Base-by-base conservation (phyloP, 1,140 invertebrate species). In the Papilio xuthus region DNA sequence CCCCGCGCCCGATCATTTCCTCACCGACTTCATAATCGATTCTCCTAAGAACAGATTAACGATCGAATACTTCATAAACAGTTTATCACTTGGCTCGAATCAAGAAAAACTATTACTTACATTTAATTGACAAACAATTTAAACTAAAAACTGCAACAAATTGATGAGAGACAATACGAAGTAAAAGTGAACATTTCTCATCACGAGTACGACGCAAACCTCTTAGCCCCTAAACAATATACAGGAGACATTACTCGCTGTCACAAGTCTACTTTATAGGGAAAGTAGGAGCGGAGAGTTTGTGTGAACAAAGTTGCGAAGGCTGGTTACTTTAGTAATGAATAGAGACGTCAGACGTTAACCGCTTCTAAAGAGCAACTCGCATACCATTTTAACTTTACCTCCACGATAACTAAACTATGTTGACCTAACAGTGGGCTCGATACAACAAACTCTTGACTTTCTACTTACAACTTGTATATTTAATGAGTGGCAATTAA, bases 181-280 rank as follows among this genome's bases (percentile, higher is more conserved):
- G 83, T 85, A 86, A 92, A 92, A 93, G 90, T 93, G 93, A 89
- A 88, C 85, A 92, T 92, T 93, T 90, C 90, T 90, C 89, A 88
- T 89, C 86, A 83, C 84, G 92, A 90, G 83, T 88, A 88, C 80
- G 83, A 89, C 83, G 86, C 88, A 92, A 92, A 89, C 90, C 90
- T 92, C 91, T 93, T 92, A 92, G 89, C 90, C 91, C 92, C 91
- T 88, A 89, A 90, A 93, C 92, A 94, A 93, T 94, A 94, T 92
- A 92, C 56, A 90, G 88, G 88, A 88, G 89, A 92, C 91, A 93
- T 94, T 93, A 92, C 88, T 94, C 91, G 89, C 89, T 92, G 92
- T 93, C 92, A 93, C 90, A 92, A 91, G 85, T 94, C 89, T 93
- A 92, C 86, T 92, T 91, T 93, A 92, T 92, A 92, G 91, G 91